Base-by-base conservation (phyloP, 2,888 invertebrate genomes). In the Nomada lathburiana region DNA sequence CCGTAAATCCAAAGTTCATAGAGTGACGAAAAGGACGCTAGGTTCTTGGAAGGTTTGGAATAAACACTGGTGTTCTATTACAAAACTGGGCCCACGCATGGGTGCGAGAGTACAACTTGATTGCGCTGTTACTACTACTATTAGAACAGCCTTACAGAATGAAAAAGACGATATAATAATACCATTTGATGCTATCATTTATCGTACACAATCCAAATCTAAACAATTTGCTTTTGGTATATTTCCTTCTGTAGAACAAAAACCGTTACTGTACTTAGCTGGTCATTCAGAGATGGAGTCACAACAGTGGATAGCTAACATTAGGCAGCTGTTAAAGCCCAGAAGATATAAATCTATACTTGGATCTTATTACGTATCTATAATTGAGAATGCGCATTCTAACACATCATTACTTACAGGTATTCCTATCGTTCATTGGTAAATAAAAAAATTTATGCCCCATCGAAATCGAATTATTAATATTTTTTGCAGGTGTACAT, bases 161-260 rank as follows among this genome's bases (percentile, higher is more conserved):
- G 92, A 92, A 18, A 91, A 91, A 13, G 88, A 90, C 42, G 91
- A 87, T 4, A 88, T 93, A n/a, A 89, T 88, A 82, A 93, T 96
- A 76, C 96, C 96, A 0, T 92, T 95, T 23, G 95, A 95, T 62
- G 95, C 96, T 68, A 94, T 95, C 42, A 94, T 96, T 44, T 95
- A 95, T 80, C 94, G 96, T 76, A 95, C 96, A 4, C 96, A 96
- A 89, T 96, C 96, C 20, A 95, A 96, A 87, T 95, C 96, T 3
- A 96, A 96, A 86, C 95, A 95, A 50, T 96, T 96, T 90, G 96
- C 96, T 16, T 97, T 97, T 90, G 96, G 96, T 3, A 95, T 97
- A 80, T 96, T 96, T 89, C 94, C 95, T 10, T 90, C 94, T 0
- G 95, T 94, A 18, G 95, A 95, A 55, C 94, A 95, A 71, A 96